A percentile compares a stretch with the other conserved stretches of the same genome.
These are phyloP conservation scores for Cardinalis cardinalis DNA, from an alignment of 2,113 vertebrate genomes.

Conservation along the genomic window DNA sequence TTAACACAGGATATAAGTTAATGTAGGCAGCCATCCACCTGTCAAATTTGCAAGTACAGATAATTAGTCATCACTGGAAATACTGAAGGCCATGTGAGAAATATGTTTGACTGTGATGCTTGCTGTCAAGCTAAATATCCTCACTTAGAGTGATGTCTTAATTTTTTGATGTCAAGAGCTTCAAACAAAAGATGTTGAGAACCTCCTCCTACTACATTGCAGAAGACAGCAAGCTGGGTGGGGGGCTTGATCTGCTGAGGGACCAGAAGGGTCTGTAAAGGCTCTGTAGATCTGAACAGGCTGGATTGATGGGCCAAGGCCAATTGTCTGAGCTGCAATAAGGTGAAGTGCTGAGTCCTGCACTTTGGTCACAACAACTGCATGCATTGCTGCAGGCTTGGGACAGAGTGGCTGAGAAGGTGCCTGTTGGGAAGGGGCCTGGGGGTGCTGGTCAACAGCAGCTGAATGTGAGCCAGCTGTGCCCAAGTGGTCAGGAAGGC, in stretches of 20 bases:
- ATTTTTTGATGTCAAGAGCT: neutral
- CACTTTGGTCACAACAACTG: neutral
- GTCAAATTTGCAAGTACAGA: neutral
- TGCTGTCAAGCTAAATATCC: neutral
- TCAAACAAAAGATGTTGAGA: neutral
- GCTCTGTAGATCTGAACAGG: neutral
- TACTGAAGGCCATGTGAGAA: neutral
- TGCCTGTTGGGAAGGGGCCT: neutral
- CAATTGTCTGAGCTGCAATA: neutral
- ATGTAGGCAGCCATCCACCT: neutral
- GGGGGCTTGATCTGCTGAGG: neutral
- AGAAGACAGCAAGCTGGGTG: accelerated
- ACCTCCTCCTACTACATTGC: neutral
- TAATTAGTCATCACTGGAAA: neutral
- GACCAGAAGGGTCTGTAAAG: neutral
- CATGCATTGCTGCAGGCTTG: accelerated
- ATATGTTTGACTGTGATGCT: neutral
- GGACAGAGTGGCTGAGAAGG: neutral
- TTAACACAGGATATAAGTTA: neutral
- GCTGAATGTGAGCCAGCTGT: neutral
- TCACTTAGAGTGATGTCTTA: neutral
- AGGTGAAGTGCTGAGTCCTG: neutral
- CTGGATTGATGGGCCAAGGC: neutral
- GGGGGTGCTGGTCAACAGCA: neutral
- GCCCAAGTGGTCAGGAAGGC: neutral